Percentiles rank a stretch among this genome's conserved stretches.
Conservation (phyloP, 2,113 vertebrate genomes). For the Junco hyemalis region DNA sequence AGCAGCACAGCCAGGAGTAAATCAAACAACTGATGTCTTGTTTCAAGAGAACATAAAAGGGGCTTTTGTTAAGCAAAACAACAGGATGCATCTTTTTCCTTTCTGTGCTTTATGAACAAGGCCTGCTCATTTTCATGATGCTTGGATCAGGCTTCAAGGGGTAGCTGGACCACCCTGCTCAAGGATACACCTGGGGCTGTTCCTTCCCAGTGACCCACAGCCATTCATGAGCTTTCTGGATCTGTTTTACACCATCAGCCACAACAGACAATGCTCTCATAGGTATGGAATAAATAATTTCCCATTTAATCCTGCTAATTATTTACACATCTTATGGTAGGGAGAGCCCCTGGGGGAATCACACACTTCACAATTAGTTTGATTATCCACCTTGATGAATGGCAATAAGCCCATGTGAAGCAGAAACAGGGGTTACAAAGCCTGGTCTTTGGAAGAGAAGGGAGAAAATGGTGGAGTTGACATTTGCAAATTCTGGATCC, state of each 20-base stretch:
- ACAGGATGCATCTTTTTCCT: background rate
- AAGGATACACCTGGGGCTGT: background rate
- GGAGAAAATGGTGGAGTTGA: background rate
- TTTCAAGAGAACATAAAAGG: background rate
- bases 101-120: background rate
- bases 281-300: background rate
- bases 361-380: background rate
- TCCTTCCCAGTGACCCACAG: background rate
- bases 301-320: background rate
- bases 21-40: background rate
- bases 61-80: background rate
- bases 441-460: background rate
- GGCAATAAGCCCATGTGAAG: background rate
- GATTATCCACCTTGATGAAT: background rate
- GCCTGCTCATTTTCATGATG: rapidly evolving
- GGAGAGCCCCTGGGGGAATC: background rate
- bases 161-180: background rate
- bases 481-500: background rate
- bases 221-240: rapidly evolving
- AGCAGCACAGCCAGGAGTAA: rapidly evolving
- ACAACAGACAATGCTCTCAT: background rate
- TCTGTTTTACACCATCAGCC: background rate
- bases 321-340: background rate
- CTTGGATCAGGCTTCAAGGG: background rate
- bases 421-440: rapidly evolving